Percentiles rank a stretch among this genome's conserved stretches.
These are phyloP conservation scores for Megaceryle alcyon DNA, from an alignment of 2,797 vertebrate genomes.

Conservation along the genomic window DNA sequence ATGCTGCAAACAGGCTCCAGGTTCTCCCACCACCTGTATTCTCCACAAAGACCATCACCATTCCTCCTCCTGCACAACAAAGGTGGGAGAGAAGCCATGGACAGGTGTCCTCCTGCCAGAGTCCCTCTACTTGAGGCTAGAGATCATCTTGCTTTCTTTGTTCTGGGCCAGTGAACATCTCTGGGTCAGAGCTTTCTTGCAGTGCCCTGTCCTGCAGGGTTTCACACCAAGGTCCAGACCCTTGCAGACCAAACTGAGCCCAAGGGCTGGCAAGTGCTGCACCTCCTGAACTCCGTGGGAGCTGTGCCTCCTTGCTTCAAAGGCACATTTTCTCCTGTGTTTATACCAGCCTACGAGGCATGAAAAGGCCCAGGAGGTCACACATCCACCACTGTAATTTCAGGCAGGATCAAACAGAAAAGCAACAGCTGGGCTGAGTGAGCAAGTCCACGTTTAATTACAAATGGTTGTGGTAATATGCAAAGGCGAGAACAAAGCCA, in stretches of 20 bases:
- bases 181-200: neutral
- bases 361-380: slow-evolving; percentile 44
- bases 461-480: slow-evolving; percentile 24
- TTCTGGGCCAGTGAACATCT: neutral
- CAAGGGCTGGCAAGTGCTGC: rapidly evolving
- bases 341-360: slow-evolving; percentile 34
- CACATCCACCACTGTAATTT: slow-evolving; percentile 43
- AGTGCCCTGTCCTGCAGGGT: neutral
- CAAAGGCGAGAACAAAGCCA: slow-evolving; percentile 48
- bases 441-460: slow-evolving; percentile 57
- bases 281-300: neutral
- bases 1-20: neutral
- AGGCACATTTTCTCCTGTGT: neutral
- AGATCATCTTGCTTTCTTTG: neutral
- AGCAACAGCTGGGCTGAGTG: slow-evolving; percentile 35
- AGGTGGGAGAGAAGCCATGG: neutral
- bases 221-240: neutral
- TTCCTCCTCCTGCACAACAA: neutral
- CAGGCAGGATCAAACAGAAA: slow-evolving; percentile 54
- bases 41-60: neutral
- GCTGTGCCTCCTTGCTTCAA: neutral
- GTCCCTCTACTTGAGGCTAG: neutral
- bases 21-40: neutral
- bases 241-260: neutral
- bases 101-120: neutral